Evolutionary conservation across 2,797 vertebrate species (phyloP).

Genomic region (Parauchenoglanis ngamensis): DNA sequence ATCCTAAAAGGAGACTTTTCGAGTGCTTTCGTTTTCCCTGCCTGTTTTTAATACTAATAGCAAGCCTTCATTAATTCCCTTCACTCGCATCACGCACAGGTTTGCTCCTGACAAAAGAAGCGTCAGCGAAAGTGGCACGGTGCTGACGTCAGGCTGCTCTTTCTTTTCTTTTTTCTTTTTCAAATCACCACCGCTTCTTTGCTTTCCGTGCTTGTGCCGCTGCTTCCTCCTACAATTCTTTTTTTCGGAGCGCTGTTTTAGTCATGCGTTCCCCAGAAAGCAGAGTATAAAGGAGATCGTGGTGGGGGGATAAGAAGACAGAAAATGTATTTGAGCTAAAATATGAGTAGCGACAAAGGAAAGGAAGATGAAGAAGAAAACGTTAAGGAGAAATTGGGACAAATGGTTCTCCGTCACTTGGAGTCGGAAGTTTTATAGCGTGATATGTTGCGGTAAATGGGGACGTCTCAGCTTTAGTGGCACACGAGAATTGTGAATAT

Average conservation of each 20-base stretch:
- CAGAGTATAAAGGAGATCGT: not conserved
- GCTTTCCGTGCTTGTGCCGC: not conserved
- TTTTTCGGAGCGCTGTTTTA: constrained; percentile 21
- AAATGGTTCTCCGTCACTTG: not conserved
- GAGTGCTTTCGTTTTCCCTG: constrained; percentile 23
- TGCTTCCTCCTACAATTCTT: constrained; percentile 13
- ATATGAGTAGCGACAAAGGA: constrained; percentile 42
- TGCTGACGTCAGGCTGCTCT: constrained; percentile 38
- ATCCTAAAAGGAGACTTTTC: constrained; percentile 41
- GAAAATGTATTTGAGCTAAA: not conserved
- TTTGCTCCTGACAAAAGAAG: constrained; percentile 32
- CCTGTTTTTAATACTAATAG: constrained; percentile 41
- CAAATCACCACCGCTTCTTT: not conserved
- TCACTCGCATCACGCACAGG: constrained; percentile 26
- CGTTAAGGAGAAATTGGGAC: not conserved
- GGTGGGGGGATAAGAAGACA: not conserved
- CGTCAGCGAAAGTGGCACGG: constrained; percentile 41
- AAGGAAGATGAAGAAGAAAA: not conserved
- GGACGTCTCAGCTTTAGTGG: not conserved
- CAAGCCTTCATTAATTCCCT: constrained; percentile 39
- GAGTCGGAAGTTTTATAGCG: not conserved
- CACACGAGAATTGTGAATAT: not conserved
- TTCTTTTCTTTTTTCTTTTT: constrained; percentile 26
- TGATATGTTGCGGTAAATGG: not conserved
- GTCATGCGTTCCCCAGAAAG: not conserved